Base-by-base conservation (phyloP, 2,113 vertebrate genomes). In the Neomonachus schauinslandi region DNA sequence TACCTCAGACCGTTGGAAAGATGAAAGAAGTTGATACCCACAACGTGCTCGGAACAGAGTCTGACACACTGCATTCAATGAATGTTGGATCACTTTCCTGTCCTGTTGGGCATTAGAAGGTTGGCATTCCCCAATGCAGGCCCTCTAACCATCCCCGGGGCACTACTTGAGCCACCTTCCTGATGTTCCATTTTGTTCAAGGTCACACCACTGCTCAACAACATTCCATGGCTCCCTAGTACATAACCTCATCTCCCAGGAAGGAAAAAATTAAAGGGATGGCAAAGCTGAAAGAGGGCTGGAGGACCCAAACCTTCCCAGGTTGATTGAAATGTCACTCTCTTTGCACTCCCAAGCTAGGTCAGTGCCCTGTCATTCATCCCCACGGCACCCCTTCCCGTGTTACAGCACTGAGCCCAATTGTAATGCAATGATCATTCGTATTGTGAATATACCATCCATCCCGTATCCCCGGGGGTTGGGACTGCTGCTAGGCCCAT, bases 361-460 rank as follows among this genome's bases (percentile, higher is more conserved):
- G 65, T 53, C n/a, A n/a, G 55, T 21, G 5, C 14, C 49, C 24
- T 33, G 2, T 10, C 49, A 22, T 13, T 39, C 72, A 33, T 33
- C 26, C 53, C 39, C 6, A 0, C 1, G 7, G 26, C 18, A 19
- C 15, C 19, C 8, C 13, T 5, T 9, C 36, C 21, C 55, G 3
- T 7, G 0, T 18, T 11, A 36, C 13, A 36, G 67, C 39, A 36
- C 57, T 49, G 12, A 5, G 57, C 46, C 31, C 57, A 22, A 4
- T 1, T 0, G 0, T 39, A 33, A 61, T 3, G 19, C 33, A 24
- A 0, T 0, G 19, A 76, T 39, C 28, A 28, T 22, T 14, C 12
- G 4, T n/a, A 31, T 6, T 49, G 12, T 2, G 53, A 21, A 7
- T 8, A 19, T 26, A 26, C 7, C 21, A 0, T 11, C 79, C 19